Evolutionary conservation across 2,888 invertebrate species (phyloP), one percentile per base, ranked within the genome.

Genomic region (Leucania comma): DNA sequence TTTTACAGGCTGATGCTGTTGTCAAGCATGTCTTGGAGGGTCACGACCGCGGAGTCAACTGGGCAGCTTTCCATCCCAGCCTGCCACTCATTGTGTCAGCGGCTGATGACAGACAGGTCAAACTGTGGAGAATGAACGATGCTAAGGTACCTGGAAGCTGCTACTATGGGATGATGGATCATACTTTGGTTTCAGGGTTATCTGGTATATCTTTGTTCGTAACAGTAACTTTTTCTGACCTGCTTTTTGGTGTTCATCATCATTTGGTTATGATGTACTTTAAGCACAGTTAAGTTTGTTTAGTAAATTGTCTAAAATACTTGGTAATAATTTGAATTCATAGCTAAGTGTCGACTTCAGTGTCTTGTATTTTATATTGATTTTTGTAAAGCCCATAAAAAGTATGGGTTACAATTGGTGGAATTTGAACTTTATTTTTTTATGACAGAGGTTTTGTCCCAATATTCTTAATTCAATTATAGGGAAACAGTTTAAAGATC

Each of bases 71-170:
- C 96, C 99, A 99, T 93, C 99, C 99, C 3, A 98, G 98, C 1
- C 96, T 99, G 85, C 99, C 99, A 0, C 96, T 99, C 51, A 98
- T 99, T 83, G 99, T 98, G 0, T 99, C 99, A 0, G 99, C 99
- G 0, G 99, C 99, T n/a, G 99, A 99, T 91, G 99, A 99, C 94
- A 96, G 99, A 20, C 98, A 99, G 90, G 98, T 99, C 60, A 99
- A 99, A 92, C 96, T 99, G 83, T 99, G 99, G 99, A 97, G 99
- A 78, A 99, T 99, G 99, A 99, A 99, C 90, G 99, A 99, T 93
- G 97, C 98, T n/a, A 98, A 98, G 96, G 97, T 97, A 88, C 75
- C 80, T 61, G 61, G 32, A 51, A 48, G 66, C 42, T 61, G 22
- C 46, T 48, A 54, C 32, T 50, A 24, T 64, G 9, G 38, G 70